Base-by-base conservation (phyloP, 2,797 vertebrate species). In the Epinephelus coioides region DNA sequence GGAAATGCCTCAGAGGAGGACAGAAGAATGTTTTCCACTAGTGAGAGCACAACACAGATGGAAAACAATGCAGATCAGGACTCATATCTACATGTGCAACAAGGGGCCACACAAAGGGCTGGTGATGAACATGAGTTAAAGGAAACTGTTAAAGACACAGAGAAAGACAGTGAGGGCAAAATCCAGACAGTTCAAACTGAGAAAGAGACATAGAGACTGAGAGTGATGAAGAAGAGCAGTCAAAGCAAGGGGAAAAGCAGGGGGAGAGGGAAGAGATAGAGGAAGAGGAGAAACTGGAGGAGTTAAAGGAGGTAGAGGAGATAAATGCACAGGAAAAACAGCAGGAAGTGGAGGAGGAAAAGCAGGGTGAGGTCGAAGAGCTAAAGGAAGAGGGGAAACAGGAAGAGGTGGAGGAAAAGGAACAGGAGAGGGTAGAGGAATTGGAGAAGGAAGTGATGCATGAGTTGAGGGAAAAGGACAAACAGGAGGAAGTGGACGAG, bases 1-100 rank as follows among this genome's bases (percentile, higher is more conserved):
- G 62, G 62, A 66, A 75, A 55, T 1, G 10, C n/a, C 19, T 49
- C 65, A 73, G 75, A 82, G 6, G 81, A 79, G n/a, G 34, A 80
- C 3, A 59, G 10, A 68, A 47, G 15, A 50, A 62, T 8, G 1
- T 21, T 69, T 53, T 38, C 74, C 2, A 55, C 55, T 25, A 38
- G 11, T 59, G 62, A 78, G 40, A 47, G 23, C n/a, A 54, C 17
- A 66, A 23, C 18, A 51, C 34, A 47, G 47, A 38, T 23, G 18
- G 57, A 44, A 13, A 68, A 66, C 21, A 21, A 17, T 14, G 50
- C 34, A 60, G 30, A 79, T 49, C 38, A 61, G 21, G 44, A 50
- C 21, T 21, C 27, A 19, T 2, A 12, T 49, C 66, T 50, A 34
- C 44, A 34, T 34, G 34, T 17, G 18, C 46, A 69, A 34, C 30